These are phyloP conservation scores for Lophius americanus DNA, from an alignment of 2,797 vertebrate genomes.

Conservation along the genomic window DNA sequence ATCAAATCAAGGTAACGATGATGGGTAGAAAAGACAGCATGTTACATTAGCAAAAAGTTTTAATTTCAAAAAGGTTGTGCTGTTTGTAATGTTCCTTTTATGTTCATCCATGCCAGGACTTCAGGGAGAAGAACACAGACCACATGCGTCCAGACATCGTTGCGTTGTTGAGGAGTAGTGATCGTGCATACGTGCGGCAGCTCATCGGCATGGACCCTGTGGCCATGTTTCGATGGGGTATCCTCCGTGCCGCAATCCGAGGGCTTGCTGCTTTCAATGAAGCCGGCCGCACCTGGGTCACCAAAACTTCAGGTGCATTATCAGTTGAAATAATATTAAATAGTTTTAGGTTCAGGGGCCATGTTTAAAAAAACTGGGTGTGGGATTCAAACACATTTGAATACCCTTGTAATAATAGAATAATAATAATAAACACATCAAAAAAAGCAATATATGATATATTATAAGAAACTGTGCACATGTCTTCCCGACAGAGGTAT, in stretches of 20 bases:
- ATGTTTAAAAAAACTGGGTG: too few relatives aligned
- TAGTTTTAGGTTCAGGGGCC: neutral
- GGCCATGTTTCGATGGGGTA: constrained; percentile 97
- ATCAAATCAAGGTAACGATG: constrained; percentile 91
- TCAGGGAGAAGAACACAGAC: constrained; percentile 98
- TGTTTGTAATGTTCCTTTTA: neutral
- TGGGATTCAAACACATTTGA: too few relatives aligned
- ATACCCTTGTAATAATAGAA: too few relatives aligned
- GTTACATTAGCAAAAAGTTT: neutral
- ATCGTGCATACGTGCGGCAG: constrained; percentile 91
- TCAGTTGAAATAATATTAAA: neutral
- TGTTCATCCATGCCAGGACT: constrained; percentile 83
- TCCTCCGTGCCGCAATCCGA: constrained; percentile 88
- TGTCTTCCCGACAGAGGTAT: too few relatives aligned
- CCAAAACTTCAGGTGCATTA: constrained; percentile 84
- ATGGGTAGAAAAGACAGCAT: neutral
- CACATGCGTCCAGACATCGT: constrained; percentile 98
- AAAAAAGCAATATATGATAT: too few relatives aligned
- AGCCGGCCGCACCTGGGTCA: constrained; percentile 86
- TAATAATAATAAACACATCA: too few relatives aligned
- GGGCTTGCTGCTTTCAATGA: constrained; percentile 92
- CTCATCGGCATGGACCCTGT: constrained; percentile 97
- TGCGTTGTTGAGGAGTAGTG: constrained; percentile 92
- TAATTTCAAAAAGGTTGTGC: neutral
- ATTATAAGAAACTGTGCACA: too few relatives aligned